Percentiles rank a stretch among this genome's conserved stretches.
Conservation (phyloP, 2,113 vertebrate species). For the Grus americana region DNA sequence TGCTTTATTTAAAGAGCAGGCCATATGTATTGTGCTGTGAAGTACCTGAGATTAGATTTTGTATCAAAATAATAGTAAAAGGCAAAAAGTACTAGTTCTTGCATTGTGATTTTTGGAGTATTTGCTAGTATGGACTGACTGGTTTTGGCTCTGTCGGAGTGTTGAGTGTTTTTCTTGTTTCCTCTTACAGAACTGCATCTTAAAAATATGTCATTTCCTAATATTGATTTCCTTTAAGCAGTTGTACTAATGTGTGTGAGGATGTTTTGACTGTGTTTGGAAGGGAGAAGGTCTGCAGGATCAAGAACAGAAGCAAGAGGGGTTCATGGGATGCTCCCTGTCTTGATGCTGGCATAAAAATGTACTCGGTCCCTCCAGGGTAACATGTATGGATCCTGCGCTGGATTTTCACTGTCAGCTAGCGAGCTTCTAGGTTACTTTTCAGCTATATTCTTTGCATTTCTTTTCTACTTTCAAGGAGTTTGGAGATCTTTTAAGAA, state of each 20-base stretch:
- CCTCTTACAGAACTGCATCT: not conserved
- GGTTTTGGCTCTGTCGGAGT: not conserved
- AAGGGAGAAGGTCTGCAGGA: not conserved
- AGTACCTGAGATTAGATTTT: not conserved
- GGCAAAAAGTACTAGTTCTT: not conserved
- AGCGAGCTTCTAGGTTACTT: not conserved
- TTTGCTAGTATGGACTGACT: not conserved
- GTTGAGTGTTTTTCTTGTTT: not conserved
- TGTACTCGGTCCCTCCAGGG: not conserved
- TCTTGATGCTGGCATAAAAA: not conserved
- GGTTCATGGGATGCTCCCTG: not conserved
- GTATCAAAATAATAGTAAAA: not conserved
- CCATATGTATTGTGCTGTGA: not conserved
- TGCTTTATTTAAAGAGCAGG: not conserved
- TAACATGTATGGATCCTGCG: accelerated
- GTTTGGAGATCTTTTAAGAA: not conserved
- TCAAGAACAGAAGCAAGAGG: not conserved
- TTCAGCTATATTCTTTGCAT: not conserved
- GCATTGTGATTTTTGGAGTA: not conserved
- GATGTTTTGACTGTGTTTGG: not conserved
- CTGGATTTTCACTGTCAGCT: not conserved
- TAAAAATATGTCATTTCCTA: constrained; percentile 26
- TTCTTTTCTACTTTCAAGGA: not conserved
- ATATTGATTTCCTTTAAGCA: not conserved
- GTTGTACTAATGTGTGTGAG: not conserved